phyloP scores from a whole-genome alignment of 2,888 invertebrate species.

The Disparrhopalites patrizii region DNA sequence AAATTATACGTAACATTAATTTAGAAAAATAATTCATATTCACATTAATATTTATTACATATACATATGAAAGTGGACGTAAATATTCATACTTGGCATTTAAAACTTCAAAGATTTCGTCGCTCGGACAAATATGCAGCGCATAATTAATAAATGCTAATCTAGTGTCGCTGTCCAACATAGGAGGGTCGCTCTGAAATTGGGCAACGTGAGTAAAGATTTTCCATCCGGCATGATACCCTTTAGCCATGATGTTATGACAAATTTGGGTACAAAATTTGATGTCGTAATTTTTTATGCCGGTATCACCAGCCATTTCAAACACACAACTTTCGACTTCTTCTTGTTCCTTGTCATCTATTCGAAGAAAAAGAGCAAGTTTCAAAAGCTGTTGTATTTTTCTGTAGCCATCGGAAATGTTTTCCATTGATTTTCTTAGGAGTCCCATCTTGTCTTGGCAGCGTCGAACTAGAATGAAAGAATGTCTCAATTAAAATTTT shows the following conservation, averaged over 20 bases:
- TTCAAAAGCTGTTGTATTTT: slow-evolving; percentile 62
- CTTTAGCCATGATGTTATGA: slow-evolving; percentile 54
- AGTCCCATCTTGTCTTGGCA: slow-evolving; percentile 61
- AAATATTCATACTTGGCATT: slow-evolving; percentile 32
- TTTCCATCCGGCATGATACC: slow-evolving; percentile 57
- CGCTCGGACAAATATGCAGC: slow-evolving; percentile 43
- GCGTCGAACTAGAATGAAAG: slow-evolving; percentile 56
- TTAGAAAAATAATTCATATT: not conserved
- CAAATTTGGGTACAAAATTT: slow-evolving; percentile 54
- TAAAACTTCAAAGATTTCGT: slow-evolving; percentile 44
- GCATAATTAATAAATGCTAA: slow-evolving; percentile 46
- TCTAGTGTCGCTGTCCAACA: slow-evolving; percentile 42
- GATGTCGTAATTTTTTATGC: slow-evolving; percentile 50
- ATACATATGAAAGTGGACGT: not conserved
- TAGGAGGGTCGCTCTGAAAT: slow-evolving; percentile 50
- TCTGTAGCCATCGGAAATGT: slow-evolving; percentile 59
- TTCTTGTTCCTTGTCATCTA: slow-evolving; percentile 53
- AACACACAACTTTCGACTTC: slow-evolving; percentile 56
- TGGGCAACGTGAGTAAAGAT: slow-evolving; percentile 56
- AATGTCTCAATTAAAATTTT: slow-evolving; percentile 14
- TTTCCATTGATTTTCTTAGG: slow-evolving; percentile 61
- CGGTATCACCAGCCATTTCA: slow-evolving; percentile 56
- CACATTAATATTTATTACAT: not conserved
- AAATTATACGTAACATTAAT: not conserved
- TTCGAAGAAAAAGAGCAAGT: slow-evolving; percentile 59